Evolutionary conservation across 2,888 invertebrate genomes (phyloP), one percentile per base, ranked within the genome.

Genomic region (Osmoderma eremita): DNA sequence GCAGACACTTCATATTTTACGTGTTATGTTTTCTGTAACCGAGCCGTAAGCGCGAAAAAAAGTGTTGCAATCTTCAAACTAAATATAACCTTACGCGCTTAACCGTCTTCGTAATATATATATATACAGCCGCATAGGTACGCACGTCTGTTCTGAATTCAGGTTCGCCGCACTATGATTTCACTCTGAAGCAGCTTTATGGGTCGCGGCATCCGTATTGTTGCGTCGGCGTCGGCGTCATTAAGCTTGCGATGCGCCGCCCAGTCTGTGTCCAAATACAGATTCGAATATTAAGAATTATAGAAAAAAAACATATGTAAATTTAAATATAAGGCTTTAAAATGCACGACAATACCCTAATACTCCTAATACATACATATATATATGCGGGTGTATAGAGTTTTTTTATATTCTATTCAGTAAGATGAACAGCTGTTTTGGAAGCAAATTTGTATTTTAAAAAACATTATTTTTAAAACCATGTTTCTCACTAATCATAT

Each of bases 131-230:
- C 63, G 50, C 15, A 36, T 42, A 53, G 10, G 30, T 39, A 45
- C 70, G 69, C 75, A 74, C 75, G 78, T 78, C 77, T 75, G 74
- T 75, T 74, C 77, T 70, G 72, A 75, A 74, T 73, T 72, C 75
- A 75, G 73, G 80, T 81, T 80, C 79, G 79, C 80, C 82, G 82
- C 82, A 82, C 82, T 82, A 79, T 82, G 81, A 80, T 80, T 77
- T 77, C 75, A 71, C 78, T 76, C 78, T 79, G 78, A 78, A 79
- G 80, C 79, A 79, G 81, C 79, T 81, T 81, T 80, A 79, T 80
- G 80, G 80, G 80, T 78, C 80, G 79, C 74, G 74, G 75, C 72
- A 73, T 77, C 75, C 79, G 79, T 80, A 79, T 81, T 81, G 81
- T 81, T 82, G 82, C 78, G 82, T 61, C 58, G 58, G 50, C 78